These are phyloP conservation scores for Graphium colonna DNA, from an alignment of 2,888 invertebrate species.

Conservation along the genomic window DNA sequence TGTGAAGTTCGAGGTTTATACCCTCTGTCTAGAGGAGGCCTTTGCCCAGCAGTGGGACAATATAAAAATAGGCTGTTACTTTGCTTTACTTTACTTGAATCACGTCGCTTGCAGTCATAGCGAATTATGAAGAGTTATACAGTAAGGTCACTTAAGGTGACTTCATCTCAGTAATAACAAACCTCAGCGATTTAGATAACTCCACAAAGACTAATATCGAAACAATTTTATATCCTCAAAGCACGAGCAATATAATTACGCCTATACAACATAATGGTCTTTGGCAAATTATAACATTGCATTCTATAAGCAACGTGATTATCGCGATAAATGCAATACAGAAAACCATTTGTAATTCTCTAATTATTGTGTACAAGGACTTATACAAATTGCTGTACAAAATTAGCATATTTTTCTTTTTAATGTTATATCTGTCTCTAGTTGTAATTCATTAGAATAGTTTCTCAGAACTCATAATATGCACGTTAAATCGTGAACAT, in stretches of 20 bases:
- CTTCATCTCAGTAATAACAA: slow-evolving; percentile 9
- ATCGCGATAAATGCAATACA: background rate
- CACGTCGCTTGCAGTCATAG: slow-evolving; percentile 13
- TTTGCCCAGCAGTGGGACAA: too few relatives aligned
- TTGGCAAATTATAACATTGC: background rate
- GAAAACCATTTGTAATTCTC: background rate
- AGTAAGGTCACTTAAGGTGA: slow-evolving; percentile 11
- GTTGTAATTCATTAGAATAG: too few relatives aligned
- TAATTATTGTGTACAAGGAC: slow-evolving; percentile 9
- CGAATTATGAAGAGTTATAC: slow-evolving; percentile 15
- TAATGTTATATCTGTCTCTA: background rate
- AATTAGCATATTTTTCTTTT: slow-evolving; percentile 11
- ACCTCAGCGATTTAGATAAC: slow-evolving; percentile 3
- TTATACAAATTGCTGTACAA: slow-evolving; percentile 4
- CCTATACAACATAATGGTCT: background rate
- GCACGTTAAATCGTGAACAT: too few relatives aligned
- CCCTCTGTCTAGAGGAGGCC: too few relatives aligned
- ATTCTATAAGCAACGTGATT: background rate
- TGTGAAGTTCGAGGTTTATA: too few relatives aligned
- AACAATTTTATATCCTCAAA: slow-evolving; percentile 9
- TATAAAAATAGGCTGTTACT: too few relatives aligned
- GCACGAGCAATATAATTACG: slow-evolving; percentile 8
- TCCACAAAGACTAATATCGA: slow-evolving; percentile 8
- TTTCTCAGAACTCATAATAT: too few relatives aligned
- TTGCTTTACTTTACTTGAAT: too few relatives aligned